phyloP scores from a whole-genome alignment of 2,797 vertebrate species.

The Pseudochaenichthys georgianus region DNA sequence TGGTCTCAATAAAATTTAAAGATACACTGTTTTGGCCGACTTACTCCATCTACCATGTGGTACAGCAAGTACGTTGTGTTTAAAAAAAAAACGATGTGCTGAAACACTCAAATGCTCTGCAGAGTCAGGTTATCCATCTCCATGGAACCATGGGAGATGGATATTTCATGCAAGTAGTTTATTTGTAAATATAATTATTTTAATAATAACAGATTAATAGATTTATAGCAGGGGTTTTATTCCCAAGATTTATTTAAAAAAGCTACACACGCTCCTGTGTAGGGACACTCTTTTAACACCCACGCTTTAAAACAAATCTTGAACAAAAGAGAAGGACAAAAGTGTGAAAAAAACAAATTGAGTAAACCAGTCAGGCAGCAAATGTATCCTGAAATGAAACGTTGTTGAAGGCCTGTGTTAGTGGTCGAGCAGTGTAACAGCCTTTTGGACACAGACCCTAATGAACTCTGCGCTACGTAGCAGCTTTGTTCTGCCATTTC shows the following conservation, averaged over 20 bases:
- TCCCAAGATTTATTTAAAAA: neutral
- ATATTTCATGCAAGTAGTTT: neutral
- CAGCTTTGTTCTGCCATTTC: slow-evolving; percentile 48
- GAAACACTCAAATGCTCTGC: too few species aligned
- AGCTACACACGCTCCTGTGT: neutral
- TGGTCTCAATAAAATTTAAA: too few species aligned
- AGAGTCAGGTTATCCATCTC: too few species aligned
- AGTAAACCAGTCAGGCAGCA: slow-evolving; percentile 45
- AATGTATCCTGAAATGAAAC: slow-evolving; percentile 51
- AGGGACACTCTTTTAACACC: neutral
- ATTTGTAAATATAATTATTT: neutral
- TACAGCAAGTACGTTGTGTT: neutral
- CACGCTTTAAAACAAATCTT: slow-evolving; percentile 22
- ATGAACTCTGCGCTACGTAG: slow-evolving; percentile 45
- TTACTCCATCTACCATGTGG: neutral
- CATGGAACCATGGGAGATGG: neutral
- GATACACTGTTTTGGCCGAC: neutral
- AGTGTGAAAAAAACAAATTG: slow-evolving; percentile 9
- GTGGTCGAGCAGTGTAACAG: slow-evolving; percentile 33
- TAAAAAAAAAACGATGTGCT: too few species aligned
- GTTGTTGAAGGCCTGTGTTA: slow-evolving; percentile 47
- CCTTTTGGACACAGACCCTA: slow-evolving; percentile 49
- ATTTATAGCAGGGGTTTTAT: neutral
- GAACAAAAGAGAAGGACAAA: slow-evolving; percentile 22
- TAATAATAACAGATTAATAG: neutral